A percentile compares a stretch with the other conserved stretches of the same genome.
Evolutionary conservation across 1,140 invertebrate species (phyloP).

Genomic region (Ridgeia piscesae): DNA sequence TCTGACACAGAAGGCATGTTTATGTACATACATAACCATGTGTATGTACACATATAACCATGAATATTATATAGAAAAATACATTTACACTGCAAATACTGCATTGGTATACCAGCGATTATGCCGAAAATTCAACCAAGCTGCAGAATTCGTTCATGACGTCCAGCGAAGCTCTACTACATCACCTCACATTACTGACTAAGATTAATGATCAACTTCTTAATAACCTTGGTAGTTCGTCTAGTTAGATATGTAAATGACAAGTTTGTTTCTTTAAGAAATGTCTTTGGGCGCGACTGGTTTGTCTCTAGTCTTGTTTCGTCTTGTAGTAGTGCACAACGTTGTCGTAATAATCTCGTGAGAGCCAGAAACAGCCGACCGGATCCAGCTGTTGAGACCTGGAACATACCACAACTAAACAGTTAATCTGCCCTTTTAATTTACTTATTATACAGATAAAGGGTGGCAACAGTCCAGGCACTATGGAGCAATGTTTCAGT

Average conservation of each 20-base stretch:
- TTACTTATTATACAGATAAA: no score
- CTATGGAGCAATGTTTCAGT: no score
- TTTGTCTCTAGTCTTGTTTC: slow-evolving; percentile 5
- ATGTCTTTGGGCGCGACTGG: not conserved
- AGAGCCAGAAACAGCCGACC: slow-evolving; percentile 40
- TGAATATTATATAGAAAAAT: no score
- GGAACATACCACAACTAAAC: slow-evolving; percentile 25
- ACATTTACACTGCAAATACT: not conserved
- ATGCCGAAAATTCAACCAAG: not conserved
- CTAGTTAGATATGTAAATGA: not conserved
- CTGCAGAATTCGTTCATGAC: not conserved
- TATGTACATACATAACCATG: not conserved
- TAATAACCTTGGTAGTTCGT: not conserved
- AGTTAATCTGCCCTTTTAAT: not conserved
- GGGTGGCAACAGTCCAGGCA: no score
- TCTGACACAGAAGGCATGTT: not conserved
- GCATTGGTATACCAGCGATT: not conserved
- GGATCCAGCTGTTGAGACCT: slow-evolving; percentile 32
- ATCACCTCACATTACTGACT: not conserved
- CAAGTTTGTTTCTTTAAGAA: not conserved
- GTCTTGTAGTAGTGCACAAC: slow-evolving; percentile 31
- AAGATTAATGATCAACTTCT: not conserved
- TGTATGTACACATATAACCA: not conserved
- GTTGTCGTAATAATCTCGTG: slow-evolving; percentile 38
- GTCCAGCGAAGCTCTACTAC: not conserved